Evolutionary conservation across 2,888 invertebrate species (phyloP), one percentile per base, ranked within the genome.

Genomic region (Drosophila diplacantha): DNA sequence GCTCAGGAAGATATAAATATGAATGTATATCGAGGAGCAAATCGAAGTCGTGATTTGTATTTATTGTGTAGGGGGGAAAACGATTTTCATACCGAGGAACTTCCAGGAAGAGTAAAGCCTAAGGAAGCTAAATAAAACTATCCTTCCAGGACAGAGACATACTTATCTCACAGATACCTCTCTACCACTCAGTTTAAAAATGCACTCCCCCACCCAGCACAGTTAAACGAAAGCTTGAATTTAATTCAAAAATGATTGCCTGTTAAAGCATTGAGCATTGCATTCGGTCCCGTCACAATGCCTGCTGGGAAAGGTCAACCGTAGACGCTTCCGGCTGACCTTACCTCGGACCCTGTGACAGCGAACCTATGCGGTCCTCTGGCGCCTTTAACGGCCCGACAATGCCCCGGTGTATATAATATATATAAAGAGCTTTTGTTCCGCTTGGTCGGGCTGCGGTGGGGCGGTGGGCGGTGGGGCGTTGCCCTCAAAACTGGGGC

Each of bases 401-500:
- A 75, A 72, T 74, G 65, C 55, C 54, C 63, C 50, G 18, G 18
- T 12, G 6, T 37, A 18, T 18, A 35, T 9, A n/a, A 37, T 37
- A 37, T 37, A 71, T 71, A 69, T 59, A 71, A 74, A 69, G 57
- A 58, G 72, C 72, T 68, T 76, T 73, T 74, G 73, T 73, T 72
- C 61, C 66, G 47, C 47, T 58, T 47, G 47, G 32, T 11, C 16
- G 26, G 9, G 16, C 11, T n/a, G 41, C n/a, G n/a, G 22, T 8
- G 7, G 8, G 3, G 8, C 26, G 26, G 8, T 2, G 26, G 22
- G 43, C 35, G 49, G n/a, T 12, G 34, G 62, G 52, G 52, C 41
- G 53, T 54, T 56, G 50, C 65, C 64, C 64, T 34, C 38, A 51
- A 62, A 66, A 72, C 56, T 46, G 55, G 62, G 74, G 73, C 74